Percentiles rank a stretch among this genome's conserved stretches.
These are phyloP conservation scores for Heteronetta atricapilla DNA, from an alignment of 2,113 vertebrate species.

Conservation along the genomic window DNA sequence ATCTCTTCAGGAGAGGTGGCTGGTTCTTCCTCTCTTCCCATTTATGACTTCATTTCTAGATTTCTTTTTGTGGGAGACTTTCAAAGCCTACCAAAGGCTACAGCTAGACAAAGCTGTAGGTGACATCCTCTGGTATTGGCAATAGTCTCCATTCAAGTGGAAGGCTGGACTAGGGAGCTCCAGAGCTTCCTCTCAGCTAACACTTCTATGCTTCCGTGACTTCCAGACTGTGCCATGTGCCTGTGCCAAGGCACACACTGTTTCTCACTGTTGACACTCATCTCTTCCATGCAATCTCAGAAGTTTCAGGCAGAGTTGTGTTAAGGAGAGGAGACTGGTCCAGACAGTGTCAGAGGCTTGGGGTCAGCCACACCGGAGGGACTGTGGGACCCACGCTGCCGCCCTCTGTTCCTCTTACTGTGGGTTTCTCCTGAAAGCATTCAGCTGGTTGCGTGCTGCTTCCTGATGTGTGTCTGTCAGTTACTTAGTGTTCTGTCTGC, in stretches of 20 bases:
- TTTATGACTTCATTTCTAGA: neutral
- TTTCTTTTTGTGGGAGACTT: neutral
- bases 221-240: neutral
- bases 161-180: neutral
- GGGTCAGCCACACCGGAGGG: neutral
- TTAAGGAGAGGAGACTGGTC: neutral
- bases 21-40: neutral
- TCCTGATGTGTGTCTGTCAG: neutral
- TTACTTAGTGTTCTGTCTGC: neutral
- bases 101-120: neutral
- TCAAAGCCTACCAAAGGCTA: neutral
- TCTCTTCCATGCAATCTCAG: neutral
- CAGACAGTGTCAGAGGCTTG: neutral
- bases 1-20: neutral
- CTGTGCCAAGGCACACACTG: neutral
- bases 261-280: neutral
- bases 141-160: neutral
- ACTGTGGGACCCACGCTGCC: fast-evolving
- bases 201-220: neutral
- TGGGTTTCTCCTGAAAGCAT: neutral
- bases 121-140: neutral
- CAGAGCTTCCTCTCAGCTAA: neutral
- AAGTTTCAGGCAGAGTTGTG: neutral
- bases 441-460: neutral
- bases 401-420: neutral